Evolutionary conservation across 2,888 invertebrate species (phyloP), one percentile per base, ranked within the genome.

Genomic region (Oegoconia quadripuncta): DNA sequence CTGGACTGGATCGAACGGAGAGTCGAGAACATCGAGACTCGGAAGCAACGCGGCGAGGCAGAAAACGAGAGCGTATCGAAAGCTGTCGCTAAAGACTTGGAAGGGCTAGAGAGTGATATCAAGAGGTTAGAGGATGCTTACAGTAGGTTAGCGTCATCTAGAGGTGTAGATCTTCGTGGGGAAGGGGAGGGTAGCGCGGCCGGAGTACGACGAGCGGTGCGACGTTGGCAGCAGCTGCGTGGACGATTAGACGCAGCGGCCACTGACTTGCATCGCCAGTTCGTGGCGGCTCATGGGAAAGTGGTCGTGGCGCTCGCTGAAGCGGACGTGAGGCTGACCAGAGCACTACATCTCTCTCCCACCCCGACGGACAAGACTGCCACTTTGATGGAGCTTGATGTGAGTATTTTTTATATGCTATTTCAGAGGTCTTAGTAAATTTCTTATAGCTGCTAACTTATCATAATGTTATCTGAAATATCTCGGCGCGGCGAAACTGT

Each of bases 291-390:
- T 9, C 95, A 95, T 42, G 91, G 92, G 3, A 89, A 89, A 18
- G 92, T 93, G 0, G 89, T 95, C 0, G 89, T 93, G 8, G 90
- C 91, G 2, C 71, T 95, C 14, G 92, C 92, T 0, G 91, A 91
- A 52, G 89, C 94, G 0, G 94, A 95, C 55, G 92, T 93, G 0
- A 84, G 91, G 23, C 75, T 96, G 11, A 93, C 93, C 0, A 89
- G 93, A 39, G 74, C 93, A 2, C 88, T 93, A 55, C 91, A 91
- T 52, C 79, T 93, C 1, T 80, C 90, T 0, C 86, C 84, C 46
- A 74, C 49, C 57, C 89, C 59, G 48, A 78, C 55, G 50, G 89
- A 72, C 61, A 84, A 66, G 54, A 78, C 31, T 42, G 88, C 55
- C 52, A 88, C 59, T 47, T 74, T 72, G 18, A 73, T 72, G 26